Conservation (phyloP, 2,888 invertebrate species). For the Gisinianus flammeolus region DNA sequence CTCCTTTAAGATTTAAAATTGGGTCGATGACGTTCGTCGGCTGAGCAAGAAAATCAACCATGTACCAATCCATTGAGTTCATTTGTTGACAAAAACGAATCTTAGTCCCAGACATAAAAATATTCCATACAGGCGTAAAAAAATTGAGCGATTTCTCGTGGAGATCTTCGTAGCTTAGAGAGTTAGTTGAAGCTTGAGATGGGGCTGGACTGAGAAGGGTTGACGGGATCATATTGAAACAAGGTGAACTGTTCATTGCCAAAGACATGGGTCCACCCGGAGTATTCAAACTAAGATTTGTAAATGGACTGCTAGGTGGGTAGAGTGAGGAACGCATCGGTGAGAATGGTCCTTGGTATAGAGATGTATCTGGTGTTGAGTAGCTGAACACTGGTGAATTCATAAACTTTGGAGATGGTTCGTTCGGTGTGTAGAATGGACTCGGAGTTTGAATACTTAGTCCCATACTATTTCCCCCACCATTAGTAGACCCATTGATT, state of each 20-base stretch:
- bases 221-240: constrained; percentile 55
- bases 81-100: constrained; percentile 52
- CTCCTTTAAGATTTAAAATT: constrained; percentile 47
- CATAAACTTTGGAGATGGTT: constrained; percentile 58
- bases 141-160: constrained; percentile 59
- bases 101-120: constrained; percentile 61
- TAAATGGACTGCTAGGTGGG: constrained; percentile 55
- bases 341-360: constrained; percentile 58
- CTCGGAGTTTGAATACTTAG: constrained; percentile 52
- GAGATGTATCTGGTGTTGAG: constrained; percentile 54
- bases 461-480: not conserved
- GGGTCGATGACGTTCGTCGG: constrained; percentile 40
- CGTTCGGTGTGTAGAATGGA: constrained; percentile 58
- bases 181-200: constrained; percentile 60
- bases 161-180: constrained; percentile 60
- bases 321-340: constrained; percentile 56
- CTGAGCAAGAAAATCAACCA: constrained; percentile 54
- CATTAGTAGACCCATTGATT: constrained; percentile 12
- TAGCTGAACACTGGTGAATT: constrained; percentile 58
- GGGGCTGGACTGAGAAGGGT: constrained; percentile 60
- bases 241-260: constrained; percentile 42
- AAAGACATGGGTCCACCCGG: constrained; percentile 39
- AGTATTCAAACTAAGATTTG: constrained; percentile 50
- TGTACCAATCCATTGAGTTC: constrained; percentile 57
- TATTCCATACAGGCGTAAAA: constrained; percentile 63